Evolutionary conservation across 2,113 vertebrate genomes (phyloP).

Genomic region (Circaetus cinerascens): DNA sequence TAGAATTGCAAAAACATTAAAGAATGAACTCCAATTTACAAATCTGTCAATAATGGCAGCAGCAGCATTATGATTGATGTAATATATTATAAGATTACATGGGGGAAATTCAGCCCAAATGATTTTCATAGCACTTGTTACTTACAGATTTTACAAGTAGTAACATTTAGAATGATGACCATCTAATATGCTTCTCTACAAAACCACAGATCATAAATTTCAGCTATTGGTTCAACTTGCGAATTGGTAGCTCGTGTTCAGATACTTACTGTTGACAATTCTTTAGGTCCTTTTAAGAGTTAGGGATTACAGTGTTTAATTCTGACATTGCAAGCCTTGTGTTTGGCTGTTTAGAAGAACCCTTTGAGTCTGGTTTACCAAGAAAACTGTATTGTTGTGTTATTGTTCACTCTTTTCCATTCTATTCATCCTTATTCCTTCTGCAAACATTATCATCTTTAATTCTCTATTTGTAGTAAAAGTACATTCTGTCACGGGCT

Average conservation of each 20-base stretch:
- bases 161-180: not conserved
- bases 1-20: not conserved
- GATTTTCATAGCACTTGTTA: not conserved
- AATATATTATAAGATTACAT: not conserved
- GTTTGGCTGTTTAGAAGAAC: not conserved
- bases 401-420: not conserved
- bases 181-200: not conserved
- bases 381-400: not conserved
- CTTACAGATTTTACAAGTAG: not conserved
- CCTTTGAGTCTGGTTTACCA: not conserved
- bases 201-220: not conserved
- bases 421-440: not conserved
- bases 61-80: not conserved
- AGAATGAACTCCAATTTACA: not conserved
- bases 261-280: not conserved
- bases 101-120: not conserved
- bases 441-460: not conserved
- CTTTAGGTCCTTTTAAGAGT: not conserved
- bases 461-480: not conserved
- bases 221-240: not conserved
- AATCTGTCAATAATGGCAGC: not conserved
- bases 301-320: not conserved
- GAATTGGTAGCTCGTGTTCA: not conserved
- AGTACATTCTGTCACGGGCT: not conserved
- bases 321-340: not conserved